Base-by-base conservation (phyloP, 2,888 invertebrate species). In the Cotesia congregata region DNA sequence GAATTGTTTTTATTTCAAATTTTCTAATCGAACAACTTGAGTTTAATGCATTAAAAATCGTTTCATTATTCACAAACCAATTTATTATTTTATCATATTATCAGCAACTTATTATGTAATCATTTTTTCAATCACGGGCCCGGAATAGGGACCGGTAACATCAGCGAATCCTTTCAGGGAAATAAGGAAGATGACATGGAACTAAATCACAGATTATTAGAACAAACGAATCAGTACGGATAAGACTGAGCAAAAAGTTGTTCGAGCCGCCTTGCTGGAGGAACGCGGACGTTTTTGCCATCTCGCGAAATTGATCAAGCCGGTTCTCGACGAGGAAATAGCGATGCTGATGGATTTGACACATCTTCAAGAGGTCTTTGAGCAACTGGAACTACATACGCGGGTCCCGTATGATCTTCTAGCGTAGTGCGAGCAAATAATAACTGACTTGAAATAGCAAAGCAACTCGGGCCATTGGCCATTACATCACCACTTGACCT, bases 251-350 rank as follows among this genome's bases (percentile, higher is more conserved):
- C 96, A 97, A 89, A 95, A 95, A 87, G 97, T 97, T 0, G 95
- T 98, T 62, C 93, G 97, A 78, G 95, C 95, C 12, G 98, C 97
- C 0, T 93, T 99, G 82, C 93, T 98, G 40, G 98, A 99, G 90
- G 98, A 99, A 89, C 92, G 99, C 72, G 94, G 94, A 86, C 94
- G 98, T 85, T 99, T 97, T 91, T 98, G 98, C 90, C 93, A 95
- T 85, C 97, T 99, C 90, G 97, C 98, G 67, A 94, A 95, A 83
- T 94, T 96, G 90, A 92, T 99, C 79, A 96, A 97, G 90, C 99
- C 99, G 74, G 97, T 99, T 82, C 95, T 99, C 90, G 96, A 97
- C 89, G 96, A 96, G 90, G 98, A 98, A 92, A 95, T 98, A 84
- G 95, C 96, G 76, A 96, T 98, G 94, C 90, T 98, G 89, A 95